Conservation (phyloP, 2,797 vertebrate species). For the Synanceia verrucosa region DNA sequence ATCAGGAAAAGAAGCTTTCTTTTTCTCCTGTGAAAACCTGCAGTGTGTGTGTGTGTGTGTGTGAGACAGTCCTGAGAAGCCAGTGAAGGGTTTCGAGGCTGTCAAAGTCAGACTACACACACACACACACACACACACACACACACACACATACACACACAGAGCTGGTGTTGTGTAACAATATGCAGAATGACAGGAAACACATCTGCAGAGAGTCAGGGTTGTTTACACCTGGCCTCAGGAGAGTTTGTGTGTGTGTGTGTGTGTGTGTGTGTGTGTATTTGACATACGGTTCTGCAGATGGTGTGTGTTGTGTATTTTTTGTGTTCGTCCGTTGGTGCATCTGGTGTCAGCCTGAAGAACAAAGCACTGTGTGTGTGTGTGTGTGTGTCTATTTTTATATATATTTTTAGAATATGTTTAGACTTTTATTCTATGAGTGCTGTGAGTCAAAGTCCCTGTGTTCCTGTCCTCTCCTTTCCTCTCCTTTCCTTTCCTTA, state of each 20-base stretch:
- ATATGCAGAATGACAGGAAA: conserved; percentile 65
- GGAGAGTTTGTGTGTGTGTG: conserved; percentile 16
- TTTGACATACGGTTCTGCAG: conserved; percentile 56
- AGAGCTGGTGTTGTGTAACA: conserved; percentile 32
- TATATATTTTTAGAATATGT: not conserved
- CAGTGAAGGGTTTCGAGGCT: conserved; percentile 23
- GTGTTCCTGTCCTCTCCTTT: too few relatives aligned
- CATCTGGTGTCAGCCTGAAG: not conserved
- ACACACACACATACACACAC: conserved; percentile 7
- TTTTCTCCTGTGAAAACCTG: too few relatives aligned
- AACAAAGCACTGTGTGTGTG: not conserved
- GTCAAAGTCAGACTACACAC: conserved; percentile 12
- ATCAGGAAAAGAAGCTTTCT: too few relatives aligned
- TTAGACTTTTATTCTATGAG: too few relatives aligned
- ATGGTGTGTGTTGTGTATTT: conserved; percentile 39
- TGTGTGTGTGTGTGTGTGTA: conserved; percentile 9
- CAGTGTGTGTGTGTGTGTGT: not conserved
- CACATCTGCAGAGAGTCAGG: conserved; percentile 62
- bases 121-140: not conserved
- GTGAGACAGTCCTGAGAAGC: conserved; percentile 11
- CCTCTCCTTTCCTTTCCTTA: not conserved
- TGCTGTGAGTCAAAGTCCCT: too few relatives aligned
- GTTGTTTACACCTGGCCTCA: conserved; percentile 64
- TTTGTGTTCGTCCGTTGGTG: conserved; percentile 1
- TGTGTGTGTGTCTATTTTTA: not conserved